Conservation (phyloP, 2,113 vertebrate genomes). For the Hucho hucho region DNA sequence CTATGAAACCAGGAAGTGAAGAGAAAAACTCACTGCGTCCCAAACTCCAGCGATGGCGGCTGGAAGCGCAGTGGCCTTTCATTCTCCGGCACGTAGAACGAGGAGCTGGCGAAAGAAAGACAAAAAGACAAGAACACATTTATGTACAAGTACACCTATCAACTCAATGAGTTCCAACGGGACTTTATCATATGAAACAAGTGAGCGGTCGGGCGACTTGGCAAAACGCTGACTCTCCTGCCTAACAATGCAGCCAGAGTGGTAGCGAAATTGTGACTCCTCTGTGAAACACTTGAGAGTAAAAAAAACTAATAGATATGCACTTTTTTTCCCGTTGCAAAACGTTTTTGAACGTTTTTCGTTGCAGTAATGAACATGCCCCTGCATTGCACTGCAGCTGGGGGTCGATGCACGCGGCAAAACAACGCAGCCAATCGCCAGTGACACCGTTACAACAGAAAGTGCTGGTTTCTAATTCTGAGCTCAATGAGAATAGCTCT, state of each 20-base stretch:
- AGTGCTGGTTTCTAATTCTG: not conserved
- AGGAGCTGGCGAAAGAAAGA: slow-evolving; percentile 75
- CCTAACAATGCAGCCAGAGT: not conserved
- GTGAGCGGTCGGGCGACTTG: not conserved
- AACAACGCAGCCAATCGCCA: not conserved
- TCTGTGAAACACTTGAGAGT: too few relatives aligned
- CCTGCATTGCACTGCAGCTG: not conserved
- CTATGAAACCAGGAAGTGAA: slow-evolving; percentile 10
- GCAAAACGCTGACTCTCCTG: not conserved
- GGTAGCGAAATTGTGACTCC: not conserved
- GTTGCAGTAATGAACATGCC: too few relatives aligned
- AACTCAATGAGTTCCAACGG: not conserved
- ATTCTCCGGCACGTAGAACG: slow-evolving; percentile 78
- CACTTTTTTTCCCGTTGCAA: too few relatives aligned
- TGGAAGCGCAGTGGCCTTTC: slow-evolving; percentile 87
- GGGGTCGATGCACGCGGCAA: not conserved
- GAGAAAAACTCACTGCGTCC: slow-evolving; percentile 86
- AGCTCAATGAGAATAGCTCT: not conserved
- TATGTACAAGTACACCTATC: too few relatives aligned
- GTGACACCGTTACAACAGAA: not conserved
- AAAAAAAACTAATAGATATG: not conserved
- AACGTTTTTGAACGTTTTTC: too few relatives aligned
- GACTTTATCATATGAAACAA: not conserved
- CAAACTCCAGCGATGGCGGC: slow-evolving; percentile 89
- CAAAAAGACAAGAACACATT: not conserved